A percentile compares a stretch with the other conserved stretches of the same genome.
phyloP scores from a whole-genome alignment of 1,140 invertebrate species.

The Lasioglossum baleicum region DNA sequence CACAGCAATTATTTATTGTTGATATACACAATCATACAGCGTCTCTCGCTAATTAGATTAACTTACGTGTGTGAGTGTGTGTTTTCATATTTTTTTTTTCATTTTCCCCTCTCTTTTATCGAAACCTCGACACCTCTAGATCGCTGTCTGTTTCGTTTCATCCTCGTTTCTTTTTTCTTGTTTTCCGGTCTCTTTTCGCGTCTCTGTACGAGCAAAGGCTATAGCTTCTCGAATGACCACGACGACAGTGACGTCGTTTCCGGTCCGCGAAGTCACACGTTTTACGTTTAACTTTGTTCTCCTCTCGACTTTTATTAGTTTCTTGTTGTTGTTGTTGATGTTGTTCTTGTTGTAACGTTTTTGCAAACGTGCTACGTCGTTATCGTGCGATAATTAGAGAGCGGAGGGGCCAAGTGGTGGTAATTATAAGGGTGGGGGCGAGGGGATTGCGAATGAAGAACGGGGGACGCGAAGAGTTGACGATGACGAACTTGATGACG shows the following conservation, averaged over 20 bases:
- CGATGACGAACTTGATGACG: neutral
- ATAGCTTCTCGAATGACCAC: conserved; percentile 48
- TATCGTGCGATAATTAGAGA: conserved; percentile 45
- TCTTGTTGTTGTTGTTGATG: neutral
- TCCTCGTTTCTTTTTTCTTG: neutral
- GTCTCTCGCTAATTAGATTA: conserved; percentile 75
- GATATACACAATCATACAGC: conserved; percentile 80
- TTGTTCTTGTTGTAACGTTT: neutral
- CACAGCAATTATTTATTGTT: conserved; percentile 81
- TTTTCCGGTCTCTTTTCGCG: neutral
- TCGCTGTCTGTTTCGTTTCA: too few relatives aligned
- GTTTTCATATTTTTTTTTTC: neutral
- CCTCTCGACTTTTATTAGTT: conserved; percentile 27
- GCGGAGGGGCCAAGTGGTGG: conserved; percentile 3
- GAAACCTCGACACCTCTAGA: neutral
- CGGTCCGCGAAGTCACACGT: neutral
- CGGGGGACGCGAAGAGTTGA: conserved; percentile 18
- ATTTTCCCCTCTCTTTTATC: neutral
- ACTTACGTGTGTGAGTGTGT: conserved; percentile 15
- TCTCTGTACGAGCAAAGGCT: conserved; percentile 50
- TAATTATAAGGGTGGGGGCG: neutral
- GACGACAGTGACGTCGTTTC: conserved; percentile 17
- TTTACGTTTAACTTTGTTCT: too few relatives aligned
- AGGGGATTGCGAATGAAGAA: conserved; percentile 7
- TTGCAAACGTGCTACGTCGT: conserved; percentile 41